Percentiles rank a stretch among this genome's conserved stretches.
Conservation (phyloP, 2,888 invertebrate genomes). For the Pherbina coryleti region DNA sequence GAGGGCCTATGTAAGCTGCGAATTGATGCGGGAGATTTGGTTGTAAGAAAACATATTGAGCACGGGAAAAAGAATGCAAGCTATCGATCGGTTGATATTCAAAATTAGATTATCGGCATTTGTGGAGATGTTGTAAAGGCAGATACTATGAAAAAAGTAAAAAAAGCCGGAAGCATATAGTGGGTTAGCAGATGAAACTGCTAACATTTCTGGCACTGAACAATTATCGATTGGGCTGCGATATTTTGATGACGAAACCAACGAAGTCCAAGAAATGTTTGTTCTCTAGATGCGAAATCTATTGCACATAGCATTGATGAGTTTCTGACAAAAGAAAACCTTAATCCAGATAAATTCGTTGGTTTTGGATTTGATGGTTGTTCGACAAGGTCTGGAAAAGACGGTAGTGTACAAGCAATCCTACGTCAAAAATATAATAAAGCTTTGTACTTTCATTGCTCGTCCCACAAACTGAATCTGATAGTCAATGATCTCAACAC, state of each 20-base stretch:
- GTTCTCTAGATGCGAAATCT: neutral
- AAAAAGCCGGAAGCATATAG: conserved; percentile 5
- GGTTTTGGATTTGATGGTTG: conserved; percentile 36
- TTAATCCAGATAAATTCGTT: conserved; percentile 1
- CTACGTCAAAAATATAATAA: neutral
- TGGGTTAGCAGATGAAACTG: neutral
- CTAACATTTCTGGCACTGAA: conserved; percentile 1
- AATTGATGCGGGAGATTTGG: conserved; percentile 10
- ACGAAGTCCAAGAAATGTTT: too few species aligned
- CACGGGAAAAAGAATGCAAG: neutral
- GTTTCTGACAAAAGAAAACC: conserved; percentile 13
- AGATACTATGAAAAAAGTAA: neutral
- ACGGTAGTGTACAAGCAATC: conserved; percentile 32
- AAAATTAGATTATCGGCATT: neutral
- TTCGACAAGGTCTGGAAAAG: conserved; percentile 28
- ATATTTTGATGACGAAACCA: conserved; percentile 11
- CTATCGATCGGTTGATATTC: neutral
- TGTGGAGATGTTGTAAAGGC: neutral
- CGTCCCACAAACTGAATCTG: too few species aligned
- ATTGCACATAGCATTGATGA: conserved; percentile 32
- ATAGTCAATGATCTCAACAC: too few species aligned
- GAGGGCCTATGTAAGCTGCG: conserved; percentile 3
- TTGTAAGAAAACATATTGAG: conserved; percentile 14
- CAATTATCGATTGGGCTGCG: conserved; percentile 38
- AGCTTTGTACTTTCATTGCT: too few species aligned